Evolutionary conservation across 2,888 invertebrate species (phyloP), one percentile per base, ranked within the genome.

Genomic region (Acanthosepion lycidas): DNA sequence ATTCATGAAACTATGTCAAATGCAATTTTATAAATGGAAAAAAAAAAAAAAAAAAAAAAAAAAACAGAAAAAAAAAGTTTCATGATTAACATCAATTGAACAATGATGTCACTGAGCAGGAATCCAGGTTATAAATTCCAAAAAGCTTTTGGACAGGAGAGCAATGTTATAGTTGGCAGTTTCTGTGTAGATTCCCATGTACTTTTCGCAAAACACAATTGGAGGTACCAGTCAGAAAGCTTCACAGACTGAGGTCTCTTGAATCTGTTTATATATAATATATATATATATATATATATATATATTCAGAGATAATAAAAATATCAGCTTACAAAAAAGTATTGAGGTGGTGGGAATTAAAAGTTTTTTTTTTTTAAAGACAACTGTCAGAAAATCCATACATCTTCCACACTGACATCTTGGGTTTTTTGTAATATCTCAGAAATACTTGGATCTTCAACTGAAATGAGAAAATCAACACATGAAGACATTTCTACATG

Each of bases 301-400:
- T 26, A 9, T 9, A 78, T 9, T 26, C 9, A 26, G 26, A 78
- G 78, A 78, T 3, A 26, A 78, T 12, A n/a, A 28, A 78, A 78
- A 78, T 78, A 78, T 78, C 78, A 78, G 78, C 8, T n/a, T 78
- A 78, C 78, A 78, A 78, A 78, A 78, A 78, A 78, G 28, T 78
- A n/a, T 28, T 78, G 28, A 28, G 26, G 28, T 28, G 6, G 78
- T 78, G 78, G 28, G 78, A 78, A 28, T 9, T 78, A n/a, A n/a
- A 8, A 26, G 26, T 28, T 28, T 78, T 78, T 78, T 64, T 8
- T 28, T 28, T 78, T n/a, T 78, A 9, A 28, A 51, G 51, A 92
- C 51, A 91, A 92, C 92, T 92, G 92, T 94, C 94, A 94, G 94
- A 94, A 94, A 55, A 94, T 59, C 94, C 94, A 94, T 28, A 42